phyloP scores from a whole-genome alignment of 2,113 vertebrate species.

The Phasianus colchicus region DNA sequence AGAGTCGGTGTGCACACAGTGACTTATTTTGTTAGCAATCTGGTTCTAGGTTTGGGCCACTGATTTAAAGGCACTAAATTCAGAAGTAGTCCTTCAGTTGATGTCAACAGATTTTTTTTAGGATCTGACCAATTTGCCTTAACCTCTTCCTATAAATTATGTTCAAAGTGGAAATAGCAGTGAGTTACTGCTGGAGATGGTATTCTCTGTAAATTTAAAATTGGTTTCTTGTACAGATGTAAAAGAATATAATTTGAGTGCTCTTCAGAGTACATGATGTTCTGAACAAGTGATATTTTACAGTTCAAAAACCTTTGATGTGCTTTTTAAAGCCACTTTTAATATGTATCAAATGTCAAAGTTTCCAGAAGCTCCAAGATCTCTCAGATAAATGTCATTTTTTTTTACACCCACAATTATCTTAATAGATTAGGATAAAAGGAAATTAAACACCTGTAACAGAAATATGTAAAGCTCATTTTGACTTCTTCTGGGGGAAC shows the following conservation, averaged over 20 bases:
- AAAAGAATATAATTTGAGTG: background rate
- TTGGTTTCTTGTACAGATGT: background rate
- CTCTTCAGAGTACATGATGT: background rate
- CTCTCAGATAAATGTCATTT: background rate
- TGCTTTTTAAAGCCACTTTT: background rate
- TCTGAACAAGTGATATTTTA: background rate
- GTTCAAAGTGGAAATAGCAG: background rate
- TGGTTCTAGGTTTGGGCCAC: background rate
- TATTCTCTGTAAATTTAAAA: constrained; percentile 7
- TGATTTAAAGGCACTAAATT: background rate
- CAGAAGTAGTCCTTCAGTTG: background rate
- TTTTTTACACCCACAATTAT: background rate
- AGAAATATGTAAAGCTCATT: background rate
- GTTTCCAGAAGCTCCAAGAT: background rate
- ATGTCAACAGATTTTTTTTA: background rate
- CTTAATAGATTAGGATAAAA: background rate
- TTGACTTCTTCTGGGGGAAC: background rate
- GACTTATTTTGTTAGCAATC: background rate
- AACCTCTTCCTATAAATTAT: background rate
- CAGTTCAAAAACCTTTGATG: background rate
- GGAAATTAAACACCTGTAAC: background rate
- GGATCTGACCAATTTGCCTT: background rate
- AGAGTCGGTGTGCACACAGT: background rate
- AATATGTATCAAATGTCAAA: background rate
- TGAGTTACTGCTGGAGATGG: background rate